Evolutionary conservation across 2,888 invertebrate species (phyloP), one percentile per base, ranked within the genome.

Genomic region (Exocentrus adspersus): DNA sequence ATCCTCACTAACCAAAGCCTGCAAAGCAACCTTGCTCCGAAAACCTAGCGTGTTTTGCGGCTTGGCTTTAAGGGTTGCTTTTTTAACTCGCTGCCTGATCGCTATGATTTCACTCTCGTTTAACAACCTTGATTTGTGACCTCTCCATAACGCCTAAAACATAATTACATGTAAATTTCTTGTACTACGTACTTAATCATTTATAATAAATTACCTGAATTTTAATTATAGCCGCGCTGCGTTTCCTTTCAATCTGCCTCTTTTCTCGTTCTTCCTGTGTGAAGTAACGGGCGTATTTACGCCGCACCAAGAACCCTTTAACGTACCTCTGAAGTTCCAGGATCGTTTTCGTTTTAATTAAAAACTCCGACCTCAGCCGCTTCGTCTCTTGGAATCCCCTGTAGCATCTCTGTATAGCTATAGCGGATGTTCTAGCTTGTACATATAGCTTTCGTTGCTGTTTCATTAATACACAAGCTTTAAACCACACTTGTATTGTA

Each of bases 161-260:
- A 51, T 37, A 61, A 16, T 50, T 42, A 20, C 21, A 9, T n/a
- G 41, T 41, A 7, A 50, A 9, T 28, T 7, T 19, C 28, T 28
- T 4, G 28, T n/a, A n/a, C n/a, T n/a, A 53, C 7, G 16, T n/a
- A 20, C 9, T 28, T 37, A 51, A 45, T n/a, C n/a, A 53, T 48
- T 50, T 42, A 62, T 30, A 52, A 24, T 12, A 45, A 57, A 62
- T 75, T 76, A 87, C 86, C 85, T 92, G 91, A 73, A 92, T 91
- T 74, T 85, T 85, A 1, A 84, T 84, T 9, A 88, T 90, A 2
- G 91, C 89, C 67, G 82, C 83, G 60, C 51, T 70, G 65, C 72
- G 67, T 82, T 79, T 24, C 76, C 81, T 54, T 78, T 80, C 58
- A 81, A 76, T 48, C 85, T 78, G 71, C 84, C 84, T 69, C 79